Evolutionary conservation across 2,797 vertebrate species (phyloP).

Genomic region (Alectoris magna): DNA sequence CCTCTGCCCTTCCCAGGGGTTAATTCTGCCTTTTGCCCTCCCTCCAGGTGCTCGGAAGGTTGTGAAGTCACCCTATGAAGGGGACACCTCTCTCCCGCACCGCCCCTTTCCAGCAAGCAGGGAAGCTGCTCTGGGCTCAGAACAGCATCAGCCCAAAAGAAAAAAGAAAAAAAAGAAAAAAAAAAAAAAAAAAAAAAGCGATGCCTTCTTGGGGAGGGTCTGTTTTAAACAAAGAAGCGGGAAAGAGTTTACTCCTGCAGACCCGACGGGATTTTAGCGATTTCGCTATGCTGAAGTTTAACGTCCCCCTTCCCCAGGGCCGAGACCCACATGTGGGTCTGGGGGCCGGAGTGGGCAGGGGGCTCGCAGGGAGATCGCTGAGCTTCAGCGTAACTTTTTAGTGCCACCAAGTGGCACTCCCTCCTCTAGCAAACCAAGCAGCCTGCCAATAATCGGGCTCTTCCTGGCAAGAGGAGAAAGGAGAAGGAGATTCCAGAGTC

Average conservation of each 20-base stretch:
- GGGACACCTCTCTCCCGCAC: neutral
- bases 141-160: neutral
- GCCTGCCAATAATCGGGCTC: conserved; percentile 12
- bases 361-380: neutral
- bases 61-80: neutral
- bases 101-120: neutral
- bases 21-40: neutral
- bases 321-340: neutral
- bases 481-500: neutral
- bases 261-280: neutral
- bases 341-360: neutral
- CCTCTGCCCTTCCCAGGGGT: neutral
- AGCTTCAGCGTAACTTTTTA: conserved; percentile 78
- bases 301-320: neutral
- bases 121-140: neutral
- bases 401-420: conserved; percentile 84
- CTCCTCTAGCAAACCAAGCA: conserved; percentile 58
- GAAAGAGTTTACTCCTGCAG: neutral
- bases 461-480: neutral
- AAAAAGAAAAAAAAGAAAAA: fast-evolving
- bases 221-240: neutral
- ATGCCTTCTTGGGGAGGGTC: neutral
- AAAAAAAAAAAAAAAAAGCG: neutral
- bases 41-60: conserved; percentile 1
- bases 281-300: neutral